Evolutionary conservation across 2,888 invertebrate genomes (phyloP), one percentile per base, ranked within the genome.

Genomic region (Patella ulyssiponensis): DNA sequence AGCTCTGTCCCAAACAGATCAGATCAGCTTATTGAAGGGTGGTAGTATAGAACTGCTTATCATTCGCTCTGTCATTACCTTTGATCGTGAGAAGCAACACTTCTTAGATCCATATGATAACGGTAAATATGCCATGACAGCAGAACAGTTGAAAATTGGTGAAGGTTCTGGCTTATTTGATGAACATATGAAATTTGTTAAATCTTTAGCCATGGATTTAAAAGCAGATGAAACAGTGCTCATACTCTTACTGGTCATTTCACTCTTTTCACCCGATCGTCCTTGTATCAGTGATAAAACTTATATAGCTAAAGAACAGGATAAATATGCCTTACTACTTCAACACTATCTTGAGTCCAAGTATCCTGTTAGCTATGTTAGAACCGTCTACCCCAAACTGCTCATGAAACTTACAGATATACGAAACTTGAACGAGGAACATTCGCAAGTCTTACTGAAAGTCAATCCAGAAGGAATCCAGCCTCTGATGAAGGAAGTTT

Each of bases 41-140:
- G 97, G 98, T 1, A 97, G 97, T 89, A 97, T 97, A 73, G 98
- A 99, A 92, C 96, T 99, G 95, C 95, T 99, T 95, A 96, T 99
- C 81, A 94, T 99, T 75, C 94, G 98, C 51, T 97, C 98, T 85
- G 97, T 97, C 0, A 96, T 97, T 94, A 96, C 96, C 73, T 99
- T 97, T 90, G 98, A 99, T 91, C 95, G 95, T 9, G 96, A 96
- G 86, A 95, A 95, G 86, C 95, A 96, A 87, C 95, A 95, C 79
- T 99, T 98, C 97, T 95, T 96, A 93, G 91, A 92, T 80, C 91
- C 91, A 53, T 85, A 82, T 72, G 91, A 92, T 82, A 91, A 90
- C 77, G 88, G 88, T 77, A 87, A 95, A 92, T 92, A 91, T 83
- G 95, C 95, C 87, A 95, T 98, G 85, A 95, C 96, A 86, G 94